Conservation (phyloP, 2,797 vertebrate genomes). For the Aplochiton taeniatus region DNA sequence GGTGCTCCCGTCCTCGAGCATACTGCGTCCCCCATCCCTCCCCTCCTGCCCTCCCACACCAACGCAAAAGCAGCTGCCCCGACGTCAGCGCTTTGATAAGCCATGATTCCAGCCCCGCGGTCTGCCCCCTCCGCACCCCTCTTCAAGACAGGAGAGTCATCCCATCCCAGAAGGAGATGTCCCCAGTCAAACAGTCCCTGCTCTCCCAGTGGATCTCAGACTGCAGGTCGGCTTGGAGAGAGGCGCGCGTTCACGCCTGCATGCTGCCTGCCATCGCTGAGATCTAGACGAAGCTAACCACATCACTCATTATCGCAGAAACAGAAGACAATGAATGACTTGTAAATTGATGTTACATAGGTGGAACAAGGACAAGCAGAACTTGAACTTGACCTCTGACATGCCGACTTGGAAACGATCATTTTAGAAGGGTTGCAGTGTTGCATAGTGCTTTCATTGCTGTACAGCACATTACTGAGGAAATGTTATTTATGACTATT, state of each 20-base stretch:
- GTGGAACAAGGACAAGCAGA: too few relatives aligned
- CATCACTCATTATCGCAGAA: not conserved
- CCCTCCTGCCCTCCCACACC: slow-evolving; percentile 55
- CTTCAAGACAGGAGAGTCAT: slow-evolving; percentile 26
- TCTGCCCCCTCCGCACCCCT: slow-evolving; percentile 1
- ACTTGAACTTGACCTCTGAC: too few relatives aligned
- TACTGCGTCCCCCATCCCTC: slow-evolving; percentile 67
- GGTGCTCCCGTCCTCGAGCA: slow-evolving; percentile 38
- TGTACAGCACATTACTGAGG: too few relatives aligned
- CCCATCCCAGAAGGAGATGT: slow-evolving; percentile 10
- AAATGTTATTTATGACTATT: too few relatives aligned
- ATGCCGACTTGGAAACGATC: too few relatives aligned
- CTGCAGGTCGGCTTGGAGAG: slow-evolving; percentile 82
- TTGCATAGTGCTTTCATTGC: too few relatives aligned
- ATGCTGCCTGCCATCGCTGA: slow-evolving; percentile 85
- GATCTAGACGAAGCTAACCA: slow-evolving; percentile 60
- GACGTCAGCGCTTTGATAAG: slow-evolving; percentile 53
- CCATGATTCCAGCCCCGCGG: not conserved
- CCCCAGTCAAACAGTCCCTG: slow-evolving; percentile 67
- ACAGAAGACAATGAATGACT: slow-evolving; percentile 4
- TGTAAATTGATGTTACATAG: too few relatives aligned
- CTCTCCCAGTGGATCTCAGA: slow-evolving; percentile 84
- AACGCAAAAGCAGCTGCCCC: slow-evolving; percentile 68
- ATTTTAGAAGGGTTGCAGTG: too few relatives aligned
- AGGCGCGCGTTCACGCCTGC: slow-evolving; percentile 78